Conservation (phyloP, 2,888 invertebrate species). For the Latrodectus elegans region DNA sequence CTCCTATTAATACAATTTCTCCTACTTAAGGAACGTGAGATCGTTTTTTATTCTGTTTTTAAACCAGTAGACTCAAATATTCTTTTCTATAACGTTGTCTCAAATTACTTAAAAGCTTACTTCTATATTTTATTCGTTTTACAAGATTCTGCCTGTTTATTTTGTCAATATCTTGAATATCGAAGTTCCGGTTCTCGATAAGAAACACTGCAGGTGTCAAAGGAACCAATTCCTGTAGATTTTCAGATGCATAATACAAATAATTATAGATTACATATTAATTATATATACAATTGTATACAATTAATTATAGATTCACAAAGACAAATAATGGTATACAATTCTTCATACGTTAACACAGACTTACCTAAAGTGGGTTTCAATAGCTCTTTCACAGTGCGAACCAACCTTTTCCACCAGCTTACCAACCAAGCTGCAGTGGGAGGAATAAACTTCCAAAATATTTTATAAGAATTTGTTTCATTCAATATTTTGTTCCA, state of each 20-base stretch:
- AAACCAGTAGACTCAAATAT: background rate
- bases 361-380: background rate
- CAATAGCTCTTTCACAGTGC: background rate
- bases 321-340: too few relatives aligned
- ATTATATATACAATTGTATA: too few relatives aligned
- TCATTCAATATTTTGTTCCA: background rate
- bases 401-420: background rate
- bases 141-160: background rate
- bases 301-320: constrained; percentile 1
- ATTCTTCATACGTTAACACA: background rate
- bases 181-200: background rate
- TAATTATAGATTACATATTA: background rate
- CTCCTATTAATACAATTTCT: too few relatives aligned
- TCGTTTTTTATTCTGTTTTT: background rate
- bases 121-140: background rate
- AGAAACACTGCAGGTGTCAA: constrained; percentile 13
- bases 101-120: background rate
- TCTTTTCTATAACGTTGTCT: background rate
- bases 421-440: background rate
- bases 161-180: background rate
- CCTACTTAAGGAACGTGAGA: too few relatives aligned
- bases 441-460: background rate
- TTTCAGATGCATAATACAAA: constrained; percentile 6
- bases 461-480: background rate
- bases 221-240: constrained; percentile 14